phyloP scores from a whole-genome alignment of 2,113 vertebrate species.

The Platysteira castanea region DNA sequence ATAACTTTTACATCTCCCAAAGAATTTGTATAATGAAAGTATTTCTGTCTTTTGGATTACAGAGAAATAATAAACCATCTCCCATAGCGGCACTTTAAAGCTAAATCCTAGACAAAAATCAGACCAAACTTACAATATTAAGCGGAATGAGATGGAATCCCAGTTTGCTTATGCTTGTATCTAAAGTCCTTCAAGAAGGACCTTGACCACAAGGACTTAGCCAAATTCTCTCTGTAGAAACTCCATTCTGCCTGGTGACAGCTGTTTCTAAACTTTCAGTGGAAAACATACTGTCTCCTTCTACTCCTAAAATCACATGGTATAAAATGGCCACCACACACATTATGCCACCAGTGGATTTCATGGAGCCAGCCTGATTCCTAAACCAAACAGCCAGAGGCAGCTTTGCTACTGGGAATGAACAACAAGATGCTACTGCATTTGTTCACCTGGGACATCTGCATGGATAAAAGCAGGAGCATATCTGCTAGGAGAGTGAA shows the following conservation, averaged over 20 bases:
- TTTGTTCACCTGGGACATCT: slow-evolving; percentile 84
- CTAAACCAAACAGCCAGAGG: neutral
- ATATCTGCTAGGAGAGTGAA: slow-evolving; percentile 83
- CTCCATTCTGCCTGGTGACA: neutral
- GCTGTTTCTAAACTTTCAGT: neutral
- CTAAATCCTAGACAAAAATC: neutral
- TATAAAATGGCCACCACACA: neutral
- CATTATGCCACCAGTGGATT: neutral
- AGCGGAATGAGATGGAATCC: neutral
- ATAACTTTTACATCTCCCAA: neutral
- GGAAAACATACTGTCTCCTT: neutral
- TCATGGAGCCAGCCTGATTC: neutral
- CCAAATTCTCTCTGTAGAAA: neutral
- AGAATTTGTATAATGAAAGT: neutral
- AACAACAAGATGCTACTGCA: neutral
- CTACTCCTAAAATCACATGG: neutral
- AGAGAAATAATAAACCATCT: neutral
- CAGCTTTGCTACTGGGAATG: neutral
- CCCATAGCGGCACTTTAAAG: neutral
- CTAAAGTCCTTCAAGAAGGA: neutral
- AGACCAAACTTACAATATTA: neutral
- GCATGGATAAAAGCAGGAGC: slow-evolving; percentile 84
- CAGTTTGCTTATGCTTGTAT: neutral
- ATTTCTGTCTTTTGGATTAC: neutral
- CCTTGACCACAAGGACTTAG: neutral